Evolutionary conservation across 2,888 invertebrate species (phyloP).

Genomic region (Lasioglossum leucozonium): DNA sequence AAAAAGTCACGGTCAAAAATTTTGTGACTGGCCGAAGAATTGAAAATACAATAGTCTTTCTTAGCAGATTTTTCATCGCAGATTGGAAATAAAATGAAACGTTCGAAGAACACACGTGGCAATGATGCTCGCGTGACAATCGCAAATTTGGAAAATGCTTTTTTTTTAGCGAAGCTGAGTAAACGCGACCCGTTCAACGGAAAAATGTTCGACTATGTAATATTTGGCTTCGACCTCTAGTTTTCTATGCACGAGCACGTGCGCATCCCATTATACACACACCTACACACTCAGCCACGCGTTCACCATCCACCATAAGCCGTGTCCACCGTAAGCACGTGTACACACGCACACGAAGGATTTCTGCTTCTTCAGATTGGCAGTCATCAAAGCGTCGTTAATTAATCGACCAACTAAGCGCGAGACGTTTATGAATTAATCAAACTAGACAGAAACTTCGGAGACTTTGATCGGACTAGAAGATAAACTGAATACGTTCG

Average conservation of each 20-base stretch:
- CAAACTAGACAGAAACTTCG: neutral
- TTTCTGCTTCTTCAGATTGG: slow-evolving; percentile 57
- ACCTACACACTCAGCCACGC: slow-evolving; percentile 7
- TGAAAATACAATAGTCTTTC: neutral
- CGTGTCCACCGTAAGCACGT: slow-evolving; percentile 2
- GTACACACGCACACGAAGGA: slow-evolving; percentile 23
- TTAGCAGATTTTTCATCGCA: neutral
- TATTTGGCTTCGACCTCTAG: slow-evolving; percentile 42
- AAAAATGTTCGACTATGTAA: slow-evolving; percentile 44
- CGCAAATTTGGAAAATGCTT: neutral
- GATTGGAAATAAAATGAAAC: neutral
- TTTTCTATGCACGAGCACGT: slow-evolving; percentile 37
- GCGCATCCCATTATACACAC: slow-evolving; percentile 5
- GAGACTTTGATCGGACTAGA: neutral
- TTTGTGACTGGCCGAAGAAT: neutral
- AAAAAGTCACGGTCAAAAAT: neutral
- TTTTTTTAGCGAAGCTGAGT: neutral
- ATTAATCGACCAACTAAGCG: slow-evolving; percentile 33
- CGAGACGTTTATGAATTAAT: slow-evolving; percentile 11
- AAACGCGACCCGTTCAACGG: slow-evolving; percentile 50
- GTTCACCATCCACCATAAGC: slow-evolving; percentile 6
- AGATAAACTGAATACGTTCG: neutral
- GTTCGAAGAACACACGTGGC: neutral
- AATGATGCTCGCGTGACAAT: neutral
- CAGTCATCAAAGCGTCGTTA: slow-evolving; percentile 59